These are phyloP conservation scores for Myotis vivesi DNA, from an alignment of 2,797 vertebrate species.

Conservation along the genomic window DNA sequence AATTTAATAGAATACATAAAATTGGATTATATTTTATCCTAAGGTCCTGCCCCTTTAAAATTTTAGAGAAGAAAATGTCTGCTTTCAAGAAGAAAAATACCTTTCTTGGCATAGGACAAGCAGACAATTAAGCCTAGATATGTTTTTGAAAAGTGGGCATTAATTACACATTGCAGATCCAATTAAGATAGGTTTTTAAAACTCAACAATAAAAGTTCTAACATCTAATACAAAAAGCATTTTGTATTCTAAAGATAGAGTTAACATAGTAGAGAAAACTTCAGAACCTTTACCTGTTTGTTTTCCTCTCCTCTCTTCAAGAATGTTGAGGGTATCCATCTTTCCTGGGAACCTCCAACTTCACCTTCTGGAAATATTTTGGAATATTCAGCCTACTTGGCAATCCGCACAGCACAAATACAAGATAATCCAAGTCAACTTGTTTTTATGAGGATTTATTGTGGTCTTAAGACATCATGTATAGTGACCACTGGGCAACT, in stretches of 20 bases:
- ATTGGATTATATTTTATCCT: conserved; percentile 49
- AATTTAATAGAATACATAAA: not conserved
- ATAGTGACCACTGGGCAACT: conserved; percentile 90
- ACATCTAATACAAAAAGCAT: not conserved
- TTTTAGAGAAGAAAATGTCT: conserved; percentile 26
- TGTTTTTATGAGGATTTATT: conserved; percentile 96
- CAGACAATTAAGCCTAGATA: not conserved
- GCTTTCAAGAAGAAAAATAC: conserved; percentile 29
- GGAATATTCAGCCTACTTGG: conserved; percentile 98
- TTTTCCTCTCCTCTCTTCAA: conserved; percentile 72
- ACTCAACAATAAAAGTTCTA: not conserved
- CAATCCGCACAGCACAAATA: conserved; percentile 89
- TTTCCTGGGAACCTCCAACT: conserved; percentile 96
- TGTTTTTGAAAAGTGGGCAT: conserved; percentile 9
- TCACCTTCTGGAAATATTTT: conserved; percentile 95
- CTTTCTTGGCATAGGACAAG: not conserved
- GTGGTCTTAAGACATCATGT: conserved; percentile 95
- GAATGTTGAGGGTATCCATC: conserved; percentile 94
- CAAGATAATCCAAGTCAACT: conserved; percentile 89
- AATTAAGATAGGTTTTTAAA: conserved; percentile 1
- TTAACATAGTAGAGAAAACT: not conserved
- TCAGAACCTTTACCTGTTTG: conserved; percentile 5
- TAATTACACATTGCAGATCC: not conserved
- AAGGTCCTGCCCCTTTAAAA: not conserved
- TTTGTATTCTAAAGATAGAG: conserved; percentile 20